Evolutionary conservation across 2,113 vertebrate genomes (phyloP).

Genomic region (Tringa solitaria): DNA sequence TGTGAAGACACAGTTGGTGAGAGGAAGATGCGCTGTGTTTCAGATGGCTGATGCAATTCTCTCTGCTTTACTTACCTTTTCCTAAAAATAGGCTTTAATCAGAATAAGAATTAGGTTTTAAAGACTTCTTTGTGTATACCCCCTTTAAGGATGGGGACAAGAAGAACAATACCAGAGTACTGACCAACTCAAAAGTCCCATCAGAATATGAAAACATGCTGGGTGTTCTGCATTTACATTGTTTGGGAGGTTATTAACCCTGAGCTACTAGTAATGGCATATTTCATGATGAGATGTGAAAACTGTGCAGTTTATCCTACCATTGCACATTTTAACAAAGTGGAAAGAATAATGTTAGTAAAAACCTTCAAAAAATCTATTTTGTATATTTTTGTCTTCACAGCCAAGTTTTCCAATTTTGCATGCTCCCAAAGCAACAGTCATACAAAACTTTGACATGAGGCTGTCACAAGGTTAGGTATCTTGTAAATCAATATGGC

Average conservation of each 20-base stretch:
- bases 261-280: neutral
- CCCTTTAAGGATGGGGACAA: neutral
- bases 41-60: neutral
- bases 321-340: neutral
- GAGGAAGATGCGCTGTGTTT: neutral
- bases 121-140: neutral
- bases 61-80: neutral
- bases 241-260: neutral
- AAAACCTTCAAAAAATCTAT: neutral
- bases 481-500: neutral
- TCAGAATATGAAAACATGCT: neutral
- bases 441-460: neutral
- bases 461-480: neutral
- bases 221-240: neutral
- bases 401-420: neutral
- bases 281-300: neutral
- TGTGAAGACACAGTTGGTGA: neutral
- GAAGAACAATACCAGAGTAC: neutral
- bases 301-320: neutral
- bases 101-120: neutral
- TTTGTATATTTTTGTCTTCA: neutral
- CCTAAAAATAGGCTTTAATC: neutral
- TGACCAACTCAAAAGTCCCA: neutral
- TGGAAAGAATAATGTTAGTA: neutral
- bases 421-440: neutral